Evolutionary conservation across 2,113 vertebrate species (phyloP).

Genomic region (Seriola aureovittata): DNA sequence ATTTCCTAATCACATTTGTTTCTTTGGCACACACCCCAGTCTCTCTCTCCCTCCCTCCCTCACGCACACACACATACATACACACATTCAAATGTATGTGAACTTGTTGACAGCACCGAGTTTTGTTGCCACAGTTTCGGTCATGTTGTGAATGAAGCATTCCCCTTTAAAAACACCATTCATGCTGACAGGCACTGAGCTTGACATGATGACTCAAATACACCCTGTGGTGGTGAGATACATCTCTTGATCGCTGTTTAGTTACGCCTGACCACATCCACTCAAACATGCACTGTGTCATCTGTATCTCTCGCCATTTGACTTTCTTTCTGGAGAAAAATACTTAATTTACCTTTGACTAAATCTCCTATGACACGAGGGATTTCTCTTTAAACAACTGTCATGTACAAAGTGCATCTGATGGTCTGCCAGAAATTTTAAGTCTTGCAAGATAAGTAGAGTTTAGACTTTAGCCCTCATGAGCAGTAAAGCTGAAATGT

Average conservation of each 20-base stretch:
- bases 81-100: background rate
- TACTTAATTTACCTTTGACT: background rate
- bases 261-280: slow-evolving; percentile 3
- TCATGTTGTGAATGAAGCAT: slow-evolving; percentile 11
- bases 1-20: background rate
- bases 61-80: background rate
- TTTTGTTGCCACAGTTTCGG: slow-evolving; percentile 18
- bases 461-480: background rate
- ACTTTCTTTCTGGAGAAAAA: background rate
- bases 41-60: no score
- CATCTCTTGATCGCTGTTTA: slow-evolving; percentile 7
- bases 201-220: slow-evolving; percentile 28
- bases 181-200: background rate
- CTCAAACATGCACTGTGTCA: background rate
- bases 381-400: background rate
- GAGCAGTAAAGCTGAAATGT: background rate
- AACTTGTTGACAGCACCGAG: background rate
- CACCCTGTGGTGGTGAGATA: background rate
- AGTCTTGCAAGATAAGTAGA: background rate
- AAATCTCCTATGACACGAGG: background rate
- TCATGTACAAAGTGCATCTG: background rate
- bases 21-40: background rate
- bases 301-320: background rate
- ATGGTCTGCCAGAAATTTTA: background rate
- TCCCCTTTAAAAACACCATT: slow-evolving; percentile 23